Evolutionary conservation across 2,888 invertebrate species (phyloP).

Genomic region (Agriopis marginaria): DNA sequence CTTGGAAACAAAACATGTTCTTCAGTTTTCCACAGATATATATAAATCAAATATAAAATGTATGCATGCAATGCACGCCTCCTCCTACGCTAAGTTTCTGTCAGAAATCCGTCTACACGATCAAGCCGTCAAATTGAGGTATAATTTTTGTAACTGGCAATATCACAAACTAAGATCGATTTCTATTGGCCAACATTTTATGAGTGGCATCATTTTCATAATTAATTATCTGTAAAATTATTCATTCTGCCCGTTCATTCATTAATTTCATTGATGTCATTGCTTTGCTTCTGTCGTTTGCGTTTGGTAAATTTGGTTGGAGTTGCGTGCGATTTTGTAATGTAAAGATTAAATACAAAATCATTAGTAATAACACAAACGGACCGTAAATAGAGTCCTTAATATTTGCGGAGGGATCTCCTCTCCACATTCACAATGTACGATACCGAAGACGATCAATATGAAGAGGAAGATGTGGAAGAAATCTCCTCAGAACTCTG

Average conservation of each 20-base stretch:
- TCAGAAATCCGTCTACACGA: not conserved
- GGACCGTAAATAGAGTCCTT: not conserved
- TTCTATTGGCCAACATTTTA: conserved; percentile 10
- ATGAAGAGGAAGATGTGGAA: conserved; percentile 95
- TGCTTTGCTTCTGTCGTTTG: not conserved
- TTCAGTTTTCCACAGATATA: conserved; percentile 24
- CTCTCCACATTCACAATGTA: conserved; percentile 66
- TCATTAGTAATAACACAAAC: no score
- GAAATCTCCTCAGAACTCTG: conserved; percentile 99
- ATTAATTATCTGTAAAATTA: not conserved
- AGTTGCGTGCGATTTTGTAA: conserved; percentile 14
- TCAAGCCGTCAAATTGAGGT: not conserved
- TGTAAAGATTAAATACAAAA: not conserved
- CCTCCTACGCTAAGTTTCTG: no score
- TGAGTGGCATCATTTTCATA: no score
- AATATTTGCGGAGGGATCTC: conserved; percentile 3
- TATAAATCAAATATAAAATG: no score
- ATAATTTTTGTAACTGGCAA: conserved; percentile 2
- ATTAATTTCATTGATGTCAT: conserved; percentile 1
- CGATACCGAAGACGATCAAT: conserved; percentile 85
- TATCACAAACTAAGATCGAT: conserved; percentile 10
- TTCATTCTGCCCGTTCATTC: conserved; percentile 5
- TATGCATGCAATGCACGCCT: not conserved
- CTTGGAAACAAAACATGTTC: conserved; percentile 48
- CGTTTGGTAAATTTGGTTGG: no score